Conservation (phyloP, 2,797 vertebrate genomes). For the Poeciliopsis infans region DNA sequence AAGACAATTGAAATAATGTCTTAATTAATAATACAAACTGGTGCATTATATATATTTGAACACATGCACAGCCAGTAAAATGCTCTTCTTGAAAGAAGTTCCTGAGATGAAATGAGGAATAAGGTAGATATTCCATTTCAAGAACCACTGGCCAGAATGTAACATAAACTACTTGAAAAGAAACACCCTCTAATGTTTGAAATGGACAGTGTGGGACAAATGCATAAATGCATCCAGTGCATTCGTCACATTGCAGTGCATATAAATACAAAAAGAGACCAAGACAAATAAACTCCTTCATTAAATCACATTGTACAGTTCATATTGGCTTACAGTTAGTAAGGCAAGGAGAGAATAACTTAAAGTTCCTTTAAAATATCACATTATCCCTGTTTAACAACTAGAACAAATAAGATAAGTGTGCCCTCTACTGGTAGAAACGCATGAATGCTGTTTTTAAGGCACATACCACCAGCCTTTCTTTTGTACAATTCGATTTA, state of each 20-base stretch:
- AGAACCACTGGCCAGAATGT: conserved; percentile 41
- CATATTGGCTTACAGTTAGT: conserved; percentile 23
- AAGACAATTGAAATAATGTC: conserved; percentile 12
- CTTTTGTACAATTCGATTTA: conserved; percentile 21
- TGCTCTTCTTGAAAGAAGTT: conserved; percentile 23
- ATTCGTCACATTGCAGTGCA: conserved; percentile 60
- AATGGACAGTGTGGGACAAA: conserved; percentile 46
- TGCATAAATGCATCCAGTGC: conserved; percentile 77
- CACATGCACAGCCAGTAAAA: conserved; percentile 8
- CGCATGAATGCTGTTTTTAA: conserved; percentile 17
- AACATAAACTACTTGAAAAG: conserved; percentile 7
- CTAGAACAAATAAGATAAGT: conserved; percentile 18
- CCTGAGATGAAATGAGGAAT: conserved; percentile 47
- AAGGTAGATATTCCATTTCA: conserved; percentile 19
- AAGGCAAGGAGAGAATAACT: conserved; percentile 24
- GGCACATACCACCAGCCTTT: conserved; percentile 18
- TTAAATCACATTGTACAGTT: conserved; percentile 54
- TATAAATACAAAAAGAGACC: conserved; percentile 32
- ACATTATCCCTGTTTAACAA: conserved; percentile 1
- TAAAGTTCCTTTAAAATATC: conserved; percentile 7
- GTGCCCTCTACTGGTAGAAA: conserved; percentile 54
- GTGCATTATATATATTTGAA: not conserved
- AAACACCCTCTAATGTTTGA: conserved; percentile 7
- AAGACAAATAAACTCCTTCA: conserved; percentile 31
- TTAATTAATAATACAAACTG: conserved; percentile 5